These are phyloP conservation scores for Fabriciana adippe DNA, from an alignment of 2,888 invertebrate species.

Conservation along the genomic window DNA sequence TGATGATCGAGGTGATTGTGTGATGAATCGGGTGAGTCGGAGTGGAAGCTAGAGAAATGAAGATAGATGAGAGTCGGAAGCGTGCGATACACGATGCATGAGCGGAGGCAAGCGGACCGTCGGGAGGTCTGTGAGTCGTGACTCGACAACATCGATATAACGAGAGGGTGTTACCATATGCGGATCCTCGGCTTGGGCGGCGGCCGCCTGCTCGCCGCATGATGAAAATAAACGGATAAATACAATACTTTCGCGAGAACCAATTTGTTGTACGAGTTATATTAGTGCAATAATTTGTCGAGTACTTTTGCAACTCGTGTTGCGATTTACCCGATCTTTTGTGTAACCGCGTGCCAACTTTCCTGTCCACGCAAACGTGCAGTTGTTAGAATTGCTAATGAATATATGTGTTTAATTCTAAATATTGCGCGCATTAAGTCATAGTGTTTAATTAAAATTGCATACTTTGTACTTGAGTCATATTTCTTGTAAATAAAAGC, in stretches of 20 bases:
- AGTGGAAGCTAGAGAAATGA: conserved; percentile 40
- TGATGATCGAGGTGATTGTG: conserved; percentile 37
- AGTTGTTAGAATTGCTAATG: conserved; percentile 33
- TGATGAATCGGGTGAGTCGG: conserved; percentile 13
- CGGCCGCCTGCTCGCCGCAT: conserved; percentile 86
- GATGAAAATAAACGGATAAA: conserved; percentile 80
- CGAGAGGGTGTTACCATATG: conserved; percentile 89
- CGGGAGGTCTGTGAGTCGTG: conserved; percentile 64
- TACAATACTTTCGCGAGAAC: conserved; percentile 43
- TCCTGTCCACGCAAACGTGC: conserved; percentile 26
- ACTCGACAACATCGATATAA: conserved; percentile 66
- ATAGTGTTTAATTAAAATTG: not conserved
- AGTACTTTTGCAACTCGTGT: conserved; percentile 10
- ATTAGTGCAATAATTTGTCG: not conserved
- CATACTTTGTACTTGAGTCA: too few relatives aligned
- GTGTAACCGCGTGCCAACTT: conserved; percentile 26
- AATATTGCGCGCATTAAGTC: conserved; percentile 1
- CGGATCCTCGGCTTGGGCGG: conserved; percentile 94
- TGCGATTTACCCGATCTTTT: conserved; percentile 14
- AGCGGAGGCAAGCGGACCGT: conserved; percentile 64
- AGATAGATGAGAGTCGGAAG: conserved; percentile 64
- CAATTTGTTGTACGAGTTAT: conserved; percentile 21
- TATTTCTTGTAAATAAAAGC: too few relatives aligned
- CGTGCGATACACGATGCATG: conserved; percentile 78
- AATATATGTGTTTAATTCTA: conserved; percentile 16